These are phyloP conservation scores for Psylliodes chrysocephalus DNA, from an alignment of 2,888 invertebrate species.

Conservation along the genomic window DNA sequence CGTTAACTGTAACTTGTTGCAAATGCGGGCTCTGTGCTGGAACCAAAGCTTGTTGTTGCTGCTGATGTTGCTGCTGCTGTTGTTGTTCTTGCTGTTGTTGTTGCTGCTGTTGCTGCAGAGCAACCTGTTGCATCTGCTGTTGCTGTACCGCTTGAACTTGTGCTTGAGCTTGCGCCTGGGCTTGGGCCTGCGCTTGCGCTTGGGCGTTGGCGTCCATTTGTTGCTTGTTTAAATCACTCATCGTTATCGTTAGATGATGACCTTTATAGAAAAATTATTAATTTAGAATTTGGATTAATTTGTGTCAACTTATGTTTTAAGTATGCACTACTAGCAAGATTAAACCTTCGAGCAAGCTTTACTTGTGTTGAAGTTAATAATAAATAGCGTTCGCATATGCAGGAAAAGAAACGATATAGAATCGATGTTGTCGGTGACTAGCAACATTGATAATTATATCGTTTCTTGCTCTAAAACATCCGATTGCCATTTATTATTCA, in stretches of 20 bases:
- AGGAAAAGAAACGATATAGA: no score
- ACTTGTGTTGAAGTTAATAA: no score
- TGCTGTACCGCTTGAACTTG: conserved; percentile 68
- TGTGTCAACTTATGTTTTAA: no score
- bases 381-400: no score
- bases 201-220: conserved; percentile 60
- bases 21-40: conserved; percentile 47
- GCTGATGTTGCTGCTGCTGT: conserved; percentile 62
- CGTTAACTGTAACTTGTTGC: conserved; percentile 41
- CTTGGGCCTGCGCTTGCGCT: conserved; percentile 55
- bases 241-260: conserved; percentile 48
- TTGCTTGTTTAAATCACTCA: conserved; percentile 61
- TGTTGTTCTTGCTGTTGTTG: conserved; percentile 54
- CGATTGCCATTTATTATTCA: no score
- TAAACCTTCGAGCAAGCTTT: no score
- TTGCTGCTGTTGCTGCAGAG: conserved; percentile 68
- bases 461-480: no score
- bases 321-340: no score
- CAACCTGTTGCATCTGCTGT: conserved; percentile 68
- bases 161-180: conserved; percentile 60
- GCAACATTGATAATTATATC: no score
- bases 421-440: no score
- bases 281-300: no score
- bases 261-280: conserved; percentile 19
- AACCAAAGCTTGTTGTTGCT: conserved; percentile 61